Percentiles rank a stretch among this genome's conserved stretches.
Conservation (phyloP, 2,888 invertebrate species). For the Lamellibrachia satsuma region DNA sequence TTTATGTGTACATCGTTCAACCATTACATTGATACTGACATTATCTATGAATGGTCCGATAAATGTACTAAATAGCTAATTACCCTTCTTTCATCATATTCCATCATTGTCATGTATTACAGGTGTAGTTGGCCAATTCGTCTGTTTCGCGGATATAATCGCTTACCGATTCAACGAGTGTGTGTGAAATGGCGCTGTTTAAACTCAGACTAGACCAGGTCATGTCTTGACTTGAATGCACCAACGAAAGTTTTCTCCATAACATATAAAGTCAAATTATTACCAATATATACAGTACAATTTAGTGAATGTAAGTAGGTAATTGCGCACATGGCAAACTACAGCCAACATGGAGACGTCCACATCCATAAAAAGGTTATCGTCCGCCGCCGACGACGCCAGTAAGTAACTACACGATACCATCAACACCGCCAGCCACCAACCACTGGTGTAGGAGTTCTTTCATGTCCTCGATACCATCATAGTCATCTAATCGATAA, state of each 20-base stretch:
- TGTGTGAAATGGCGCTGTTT: neutral
- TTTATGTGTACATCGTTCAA: neutral
- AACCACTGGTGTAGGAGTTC: neutral
- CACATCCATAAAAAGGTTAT: slow-evolving; percentile 1
- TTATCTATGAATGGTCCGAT: neutral
- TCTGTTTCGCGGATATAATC: neutral
- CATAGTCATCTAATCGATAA: neutral
- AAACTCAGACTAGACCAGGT: neutral
- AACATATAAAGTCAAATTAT: neutral
- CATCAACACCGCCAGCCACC: neutral
- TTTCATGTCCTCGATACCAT: neutral
- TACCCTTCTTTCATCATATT: neutral
- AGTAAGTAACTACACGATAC: neutral
- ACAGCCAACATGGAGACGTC: neutral
- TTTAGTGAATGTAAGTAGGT: no score
- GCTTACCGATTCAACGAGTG: neutral
- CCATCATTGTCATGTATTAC: neutral
- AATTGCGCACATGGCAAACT: neutral
- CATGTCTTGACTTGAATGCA: neutral
- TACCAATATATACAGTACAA: no score
- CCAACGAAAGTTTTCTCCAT: neutral
- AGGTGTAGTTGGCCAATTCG: neutral
- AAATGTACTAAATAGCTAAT: neutral
- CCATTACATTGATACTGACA: neutral
- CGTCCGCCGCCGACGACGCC: neutral